A percentile compares a stretch with the other conserved stretches of the same genome.
Conservation (phyloP, 2,797 vertebrate species). For the Chrysocyon brachyurus region DNA sequence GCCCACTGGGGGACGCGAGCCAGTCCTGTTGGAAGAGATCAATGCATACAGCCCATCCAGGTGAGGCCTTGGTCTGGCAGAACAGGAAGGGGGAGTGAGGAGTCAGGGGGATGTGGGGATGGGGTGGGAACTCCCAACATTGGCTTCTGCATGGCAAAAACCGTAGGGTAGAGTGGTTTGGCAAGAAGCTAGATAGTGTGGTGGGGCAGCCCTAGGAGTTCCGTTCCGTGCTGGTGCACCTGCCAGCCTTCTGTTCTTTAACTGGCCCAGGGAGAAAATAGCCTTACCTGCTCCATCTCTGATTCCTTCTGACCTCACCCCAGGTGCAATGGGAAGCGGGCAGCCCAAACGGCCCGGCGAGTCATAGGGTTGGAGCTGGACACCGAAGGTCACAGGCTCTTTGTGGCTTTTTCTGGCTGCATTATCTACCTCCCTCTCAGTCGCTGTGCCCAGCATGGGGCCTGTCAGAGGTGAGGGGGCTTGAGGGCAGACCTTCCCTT, state of each 20-base stretch:
- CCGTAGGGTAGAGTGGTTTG: neutral
- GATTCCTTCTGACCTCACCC: neutral
- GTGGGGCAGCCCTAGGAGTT: neutral
- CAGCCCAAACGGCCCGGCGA: constrained; percentile 88
- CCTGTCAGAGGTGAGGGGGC: constrained; percentile 93
- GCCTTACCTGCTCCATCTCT: neutral
- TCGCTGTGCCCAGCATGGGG: constrained; percentile 90
- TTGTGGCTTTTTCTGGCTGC: constrained; percentile 95
- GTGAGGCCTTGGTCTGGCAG: constrained; percentile 86
- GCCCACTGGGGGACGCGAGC: constrained; percentile 88
- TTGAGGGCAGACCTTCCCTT: neutral
- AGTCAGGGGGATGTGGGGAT: neutral
- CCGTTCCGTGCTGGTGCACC: neutral
- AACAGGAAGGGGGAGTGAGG: neutral
- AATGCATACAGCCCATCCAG: constrained; percentile 93
- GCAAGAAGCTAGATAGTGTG: neutral
- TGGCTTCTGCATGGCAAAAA: neutral
- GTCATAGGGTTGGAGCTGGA: constrained; percentile 94
- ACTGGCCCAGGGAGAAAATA: neutral
- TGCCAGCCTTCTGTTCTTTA: neutral
- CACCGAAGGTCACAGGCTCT: constrained; percentile 92
- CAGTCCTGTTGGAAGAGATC: constrained; percentile 93
- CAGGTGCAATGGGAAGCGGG: constrained; percentile 92
- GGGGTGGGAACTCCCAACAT: neutral
- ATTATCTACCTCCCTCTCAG: constrained; percentile 94